Evolutionary conservation across 1,140 invertebrate genomes (phyloP).

Genomic region (Caenorhabditis brenneri): DNA sequence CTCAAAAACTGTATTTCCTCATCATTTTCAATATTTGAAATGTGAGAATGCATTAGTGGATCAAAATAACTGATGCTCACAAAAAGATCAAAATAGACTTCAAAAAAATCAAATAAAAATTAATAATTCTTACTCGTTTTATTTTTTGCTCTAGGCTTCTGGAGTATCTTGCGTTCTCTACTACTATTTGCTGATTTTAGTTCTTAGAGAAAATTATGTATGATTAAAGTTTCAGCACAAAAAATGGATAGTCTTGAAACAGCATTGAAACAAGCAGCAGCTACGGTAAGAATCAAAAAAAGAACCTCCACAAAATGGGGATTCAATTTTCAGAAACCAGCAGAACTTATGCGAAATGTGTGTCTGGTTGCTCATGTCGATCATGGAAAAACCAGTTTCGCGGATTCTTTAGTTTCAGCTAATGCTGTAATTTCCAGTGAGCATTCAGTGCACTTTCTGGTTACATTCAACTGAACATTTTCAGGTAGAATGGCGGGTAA

Average conservation of each 20-base stretch:
- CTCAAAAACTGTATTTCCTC: constrained; percentile 29
- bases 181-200: background rate
- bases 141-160: background rate
- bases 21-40: background rate
- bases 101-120: constrained; percentile 30
- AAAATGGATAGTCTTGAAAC: background rate
- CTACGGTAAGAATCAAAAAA: background rate
- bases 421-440: constrained; percentile 78
- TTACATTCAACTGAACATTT: constrained; percentile 48
- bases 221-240: background rate
- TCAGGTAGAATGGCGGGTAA: constrained; percentile 70
- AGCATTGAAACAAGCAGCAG: background rate
- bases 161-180: background rate
- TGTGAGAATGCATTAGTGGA: no score
- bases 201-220: background rate
- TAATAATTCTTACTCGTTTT: background rate
- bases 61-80: background rate
- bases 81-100: background rate
- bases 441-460: background rate
- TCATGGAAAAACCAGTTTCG: constrained; percentile 96
- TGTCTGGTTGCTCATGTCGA: constrained; percentile 99
- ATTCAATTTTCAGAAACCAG: no score
- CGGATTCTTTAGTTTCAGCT: constrained; percentile 89
- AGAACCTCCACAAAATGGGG: no score
- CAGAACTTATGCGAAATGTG: constrained; percentile 85